phyloP scores from a whole-genome alignment of 2,113 vertebrate genomes.

The Amphiprion percula region DNA sequence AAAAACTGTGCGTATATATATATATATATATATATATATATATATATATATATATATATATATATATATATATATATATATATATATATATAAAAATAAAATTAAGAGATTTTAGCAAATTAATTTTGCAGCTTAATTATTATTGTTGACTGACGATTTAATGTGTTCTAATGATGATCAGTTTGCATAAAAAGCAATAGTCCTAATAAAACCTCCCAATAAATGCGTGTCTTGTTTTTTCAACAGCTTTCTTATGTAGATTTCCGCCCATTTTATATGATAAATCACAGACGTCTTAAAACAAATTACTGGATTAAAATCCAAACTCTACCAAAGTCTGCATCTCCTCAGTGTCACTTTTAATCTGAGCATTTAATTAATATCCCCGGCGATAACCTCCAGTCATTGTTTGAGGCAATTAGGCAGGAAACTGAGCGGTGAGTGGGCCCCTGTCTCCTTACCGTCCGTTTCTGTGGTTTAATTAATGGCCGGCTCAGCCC shows the following conservation, averaged over 20 bases:
- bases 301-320: neutral
- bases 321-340: neutral
- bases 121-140: no score
- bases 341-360: neutral
- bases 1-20: slow-evolving; percentile 44
- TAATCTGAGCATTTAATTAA: slow-evolving; percentile 3
- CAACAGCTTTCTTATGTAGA: neutral
- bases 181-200: neutral
- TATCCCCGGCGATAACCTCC: slow-evolving; percentile 50
- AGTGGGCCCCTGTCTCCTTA: slow-evolving; percentile 81
- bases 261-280: neutral
- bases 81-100: no score
- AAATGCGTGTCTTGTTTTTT: no score
- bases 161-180: neutral
- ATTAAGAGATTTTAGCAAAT: no score
- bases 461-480: slow-evolving; percentile 98
- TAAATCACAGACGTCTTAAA: neutral
- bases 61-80: no score
- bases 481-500: slow-evolving; percentile 98
- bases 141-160: neutral
- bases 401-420: slow-evolving; percentile 62
- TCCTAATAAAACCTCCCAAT: neutral
- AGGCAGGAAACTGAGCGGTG: slow-evolving; percentile 68
- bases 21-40: no score
- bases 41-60: no score